Evolutionary conservation across 2,888 invertebrate species (phyloP).

Genomic region (Lithophane semibrunnea): DNA sequence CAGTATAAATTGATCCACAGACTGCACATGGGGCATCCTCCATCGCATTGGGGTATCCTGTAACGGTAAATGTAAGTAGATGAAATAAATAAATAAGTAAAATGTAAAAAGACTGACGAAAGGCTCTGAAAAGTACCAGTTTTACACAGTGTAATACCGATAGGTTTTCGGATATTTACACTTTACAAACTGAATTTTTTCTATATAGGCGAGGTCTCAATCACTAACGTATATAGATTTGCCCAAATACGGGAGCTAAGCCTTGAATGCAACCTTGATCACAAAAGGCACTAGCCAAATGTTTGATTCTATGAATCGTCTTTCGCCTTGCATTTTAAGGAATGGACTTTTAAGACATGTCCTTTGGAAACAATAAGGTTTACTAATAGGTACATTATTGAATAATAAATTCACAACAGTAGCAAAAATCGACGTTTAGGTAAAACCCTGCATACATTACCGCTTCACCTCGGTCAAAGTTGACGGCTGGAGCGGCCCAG

Average conservation of each 20-base stretch:
- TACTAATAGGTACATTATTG: too few relatives aligned
- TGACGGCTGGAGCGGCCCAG: background rate
- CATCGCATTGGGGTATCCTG: too few relatives aligned
- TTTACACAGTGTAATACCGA: background rate
- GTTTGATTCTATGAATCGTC: background rate
- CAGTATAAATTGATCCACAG: too few relatives aligned
- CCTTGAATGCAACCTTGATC: background rate
- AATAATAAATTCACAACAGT: background rate
- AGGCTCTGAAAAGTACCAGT: too few relatives aligned
- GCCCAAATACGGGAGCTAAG: slow-evolving; percentile 1
- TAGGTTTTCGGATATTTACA: background rate
- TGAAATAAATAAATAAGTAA: too few relatives aligned
- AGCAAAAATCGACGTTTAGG: background rate
- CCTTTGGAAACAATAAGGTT: background rate
- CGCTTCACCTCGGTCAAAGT: background rate
- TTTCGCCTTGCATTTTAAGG: slow-evolving; percentile 7
- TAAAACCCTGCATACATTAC: slow-evolving; percentile 12
- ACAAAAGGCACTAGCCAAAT: slow-evolving; percentile 7
- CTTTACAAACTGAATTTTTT: too few relatives aligned
- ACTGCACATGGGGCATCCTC: too few relatives aligned
- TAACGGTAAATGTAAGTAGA: too few relatives aligned
- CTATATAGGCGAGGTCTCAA: slow-evolving; percentile 3
- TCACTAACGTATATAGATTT: slow-evolving; percentile 22
- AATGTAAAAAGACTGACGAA: too few relatives aligned
- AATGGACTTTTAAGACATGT: background rate